Conservation (phyloP, 92 coral and sea anemone species). For the Epizoanthus stellaris region DNA sequence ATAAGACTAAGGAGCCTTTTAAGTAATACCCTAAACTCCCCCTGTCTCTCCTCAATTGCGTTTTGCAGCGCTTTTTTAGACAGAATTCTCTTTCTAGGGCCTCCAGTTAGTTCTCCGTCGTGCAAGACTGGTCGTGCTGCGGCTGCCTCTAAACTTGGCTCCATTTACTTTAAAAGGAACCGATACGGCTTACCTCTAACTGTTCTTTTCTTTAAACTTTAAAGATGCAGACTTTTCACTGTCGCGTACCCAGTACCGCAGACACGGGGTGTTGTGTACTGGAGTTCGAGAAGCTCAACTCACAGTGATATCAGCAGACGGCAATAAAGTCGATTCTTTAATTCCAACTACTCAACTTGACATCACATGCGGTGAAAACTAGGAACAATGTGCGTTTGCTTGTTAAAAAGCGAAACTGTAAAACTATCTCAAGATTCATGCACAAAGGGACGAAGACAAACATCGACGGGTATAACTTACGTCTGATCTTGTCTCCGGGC, state of each 20-base stretch:
- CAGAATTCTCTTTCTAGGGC: slow-evolving; percentile 1
- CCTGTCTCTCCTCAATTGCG: slow-evolving; percentile 1
- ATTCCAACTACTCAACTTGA: not conserved
- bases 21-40: not conserved
- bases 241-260: not conserved
- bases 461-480: not conserved
- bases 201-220: not conserved
- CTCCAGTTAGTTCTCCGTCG: not conserved
- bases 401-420: not conserved
- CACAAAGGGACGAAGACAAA: not conserved
- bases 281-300: slow-evolving; percentile 19
- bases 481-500: slow-evolving; percentile 15
- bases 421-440: not conserved
- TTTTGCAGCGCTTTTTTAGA: slow-evolving; percentile 1
- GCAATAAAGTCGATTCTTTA: slow-evolving; percentile 11
- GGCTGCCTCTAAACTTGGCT: slow-evolving; percentile 22
- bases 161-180: slow-evolving; percentile 14
- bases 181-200: not conserved
- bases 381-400: not conserved
- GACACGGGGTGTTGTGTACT: not conserved
- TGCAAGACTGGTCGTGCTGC: slow-evolving; percentile 15
- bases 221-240: no score
- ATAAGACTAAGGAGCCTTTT: slow-evolving; percentile 11
- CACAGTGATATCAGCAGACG: slow-evolving; percentile 23
- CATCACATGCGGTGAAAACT: slow-evolving; percentile 17